Evolutionary conservation across 2,113 vertebrate species (phyloP).

Genomic region (Sakesphorus luctuosus): DNA sequence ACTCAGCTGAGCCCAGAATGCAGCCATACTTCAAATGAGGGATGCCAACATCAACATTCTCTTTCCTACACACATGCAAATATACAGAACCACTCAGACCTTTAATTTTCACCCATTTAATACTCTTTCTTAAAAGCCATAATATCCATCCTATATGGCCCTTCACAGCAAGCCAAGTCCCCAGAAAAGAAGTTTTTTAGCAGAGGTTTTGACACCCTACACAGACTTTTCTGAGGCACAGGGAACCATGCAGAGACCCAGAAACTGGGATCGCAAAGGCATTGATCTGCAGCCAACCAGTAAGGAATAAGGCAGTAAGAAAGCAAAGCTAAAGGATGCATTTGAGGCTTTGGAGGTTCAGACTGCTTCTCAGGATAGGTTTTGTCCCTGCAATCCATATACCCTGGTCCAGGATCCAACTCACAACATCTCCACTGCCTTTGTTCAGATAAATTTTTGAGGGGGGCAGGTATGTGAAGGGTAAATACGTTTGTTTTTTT

Average conservation of each 20-base stretch:
- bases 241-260: neutral
- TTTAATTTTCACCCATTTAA: neutral
- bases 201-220: neutral
- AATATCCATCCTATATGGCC: neutral
- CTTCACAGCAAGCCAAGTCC: neutral
- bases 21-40: neutral
- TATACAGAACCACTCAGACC: neutral
- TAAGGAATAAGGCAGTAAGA: neutral
- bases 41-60: neutral
- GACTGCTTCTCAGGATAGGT: neutral
- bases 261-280: neutral
- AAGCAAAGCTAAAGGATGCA: neutral
- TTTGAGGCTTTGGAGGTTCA: neutral
- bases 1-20: neutral
- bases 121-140: neutral
- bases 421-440: neutral
- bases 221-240: neutral
- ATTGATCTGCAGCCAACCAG: fast-evolving
- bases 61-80: neutral
- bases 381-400: neutral
- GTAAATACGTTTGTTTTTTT: neutral
- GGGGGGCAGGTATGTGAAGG: fast-evolving
- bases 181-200: neutral
- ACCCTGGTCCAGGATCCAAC: neutral
- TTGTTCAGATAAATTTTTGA: neutral